These are phyloP conservation scores for Agriopis marginaria DNA, from an alignment of 2,888 invertebrate genomes.

Conservation along the genomic window DNA sequence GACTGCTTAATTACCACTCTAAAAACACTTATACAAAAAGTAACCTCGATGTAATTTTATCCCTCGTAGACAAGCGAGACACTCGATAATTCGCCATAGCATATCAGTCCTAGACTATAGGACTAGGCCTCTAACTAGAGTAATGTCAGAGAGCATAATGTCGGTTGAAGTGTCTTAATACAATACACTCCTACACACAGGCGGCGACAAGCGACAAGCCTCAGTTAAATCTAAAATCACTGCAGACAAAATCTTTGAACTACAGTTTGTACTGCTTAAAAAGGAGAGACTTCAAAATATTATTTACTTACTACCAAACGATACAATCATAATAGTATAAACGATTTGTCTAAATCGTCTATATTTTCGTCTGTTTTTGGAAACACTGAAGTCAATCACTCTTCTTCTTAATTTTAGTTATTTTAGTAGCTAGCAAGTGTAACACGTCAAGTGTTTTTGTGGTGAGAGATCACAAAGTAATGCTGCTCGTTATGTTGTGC, in stretches of 20 bases:
- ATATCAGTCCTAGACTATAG: not conserved
- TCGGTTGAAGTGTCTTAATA: conserved; percentile 57
- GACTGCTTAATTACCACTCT: not conserved
- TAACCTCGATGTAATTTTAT: not conserved
- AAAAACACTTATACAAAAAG: not conserved
- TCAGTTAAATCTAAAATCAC: conserved; percentile 73
- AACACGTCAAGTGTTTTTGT: no score
- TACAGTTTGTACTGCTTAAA: conserved; percentile 9
- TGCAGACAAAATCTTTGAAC: conserved; percentile 63
- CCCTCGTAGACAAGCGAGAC: not conserved
- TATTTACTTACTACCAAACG: no score
- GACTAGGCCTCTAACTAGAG: conserved; percentile 3
- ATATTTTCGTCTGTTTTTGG: no score
- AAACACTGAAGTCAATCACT: no score
- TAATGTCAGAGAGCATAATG: conserved; percentile 36
- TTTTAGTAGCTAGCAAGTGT: no score
- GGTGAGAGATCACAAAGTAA: no score
- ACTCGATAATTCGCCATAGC: conserved; percentile 20
- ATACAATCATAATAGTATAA: no score
- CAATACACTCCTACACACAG: conserved; percentile 65
- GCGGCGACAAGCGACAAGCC: conserved; percentile 71
- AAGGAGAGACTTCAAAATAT: no score
- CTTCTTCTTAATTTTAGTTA: no score
- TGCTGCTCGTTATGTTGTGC: no score
- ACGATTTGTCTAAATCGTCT: no score